Base-by-base conservation (phyloP, 2,113 vertebrate species). In the Galemys pyrenaicus region DNA sequence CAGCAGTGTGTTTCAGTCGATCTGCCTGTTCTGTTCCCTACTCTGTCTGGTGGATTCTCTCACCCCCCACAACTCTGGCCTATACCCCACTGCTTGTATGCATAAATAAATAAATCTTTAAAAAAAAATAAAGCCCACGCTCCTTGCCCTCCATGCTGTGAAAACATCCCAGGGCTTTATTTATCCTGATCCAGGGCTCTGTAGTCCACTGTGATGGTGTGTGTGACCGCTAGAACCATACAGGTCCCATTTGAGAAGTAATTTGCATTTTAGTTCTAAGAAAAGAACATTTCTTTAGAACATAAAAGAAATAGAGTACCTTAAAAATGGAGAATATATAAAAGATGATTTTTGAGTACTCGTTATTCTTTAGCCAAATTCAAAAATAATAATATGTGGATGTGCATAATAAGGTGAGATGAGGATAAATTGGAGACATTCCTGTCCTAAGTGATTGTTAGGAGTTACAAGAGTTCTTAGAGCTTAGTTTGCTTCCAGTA, bases 401-500 rank as follows among this genome's bases (percentile, higher is more conserved):
- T 92, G 85, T 89, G 73, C 32, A 17, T 79, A 67, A 83, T 41
- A 79, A 30, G 51, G 37, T 82, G 15, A 77, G 32, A 68, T 19
- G 46, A 13, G 32, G 4, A 35, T 94, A 68, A 68, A 71, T 22
- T 82, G 80, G 54, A 41, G 75, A 37, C 10, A 17, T 35, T 71
- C 17, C 12, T 95, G 35, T 32, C 24, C 46, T 84, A 75, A 87
- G 32, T 84, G 83, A 91, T 73, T 81, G 39, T 91, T 62, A 65
- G 49, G 62, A 71, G 35, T 87, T 86, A 58, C 2, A 92, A 85
- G 44, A 94, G 44, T 96, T 94, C 79, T 95, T 86, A 62, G 81
- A 97, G 95, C 92, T 98, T 95, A 97, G 86, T 94, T 86, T 93
- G 51, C 83, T 93, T 94, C 94, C 86, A 94, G 64, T 95, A 93